Base-by-base conservation (phyloP, 2,888 invertebrate species). In the Anorthoa munda region DNA sequence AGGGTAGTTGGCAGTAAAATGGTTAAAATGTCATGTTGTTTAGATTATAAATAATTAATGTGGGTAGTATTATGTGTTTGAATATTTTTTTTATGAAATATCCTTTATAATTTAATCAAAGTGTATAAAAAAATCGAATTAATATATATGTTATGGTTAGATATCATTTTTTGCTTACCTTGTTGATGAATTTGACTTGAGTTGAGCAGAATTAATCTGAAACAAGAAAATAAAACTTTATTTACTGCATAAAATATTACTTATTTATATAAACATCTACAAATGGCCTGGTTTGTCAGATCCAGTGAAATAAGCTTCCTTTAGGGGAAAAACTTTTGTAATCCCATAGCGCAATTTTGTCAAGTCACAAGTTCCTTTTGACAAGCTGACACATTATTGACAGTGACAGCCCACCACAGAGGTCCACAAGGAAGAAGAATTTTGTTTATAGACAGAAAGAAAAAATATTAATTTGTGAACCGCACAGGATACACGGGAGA, bases 151-250 rank as follows among this genome's bases (percentile, higher is more conserved):
- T 39, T 39, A 39, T 9, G 7, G 39, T 31, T 15, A 45, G n/a
- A 9, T 31, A 15, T 4, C 4, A 15, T 7, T 21, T 12, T 31
- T 67, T 39, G 23, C 64, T 64, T 70, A 74, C 74, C 74, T 70
- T 69, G 3, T 23, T 4, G 0, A 11, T 39, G 39, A 39, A 39
- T 18, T 59, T 60, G 21, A 45, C 1, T 60, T 45, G 21, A n/a
- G 11, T 46, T 15, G 21, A 39, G 71, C 18, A 15, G 48, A 66
- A 50, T 26, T 9, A 3, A 66, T 18, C 75, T 72, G 66, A 48
- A 73, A 72, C 51, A 67, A 72, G 17, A 63, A 64, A 21, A 23
- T 17, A 50, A n/a, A 56, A 7, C 9, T 4, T 31, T 26, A 26
- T 18, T 56, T 46, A 15, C 15, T 2, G 17, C 15, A n/a, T 17